phyloP scores from a whole-genome alignment of 1,140 invertebrate genomes.

The Drosophila ogumai region DNA sequence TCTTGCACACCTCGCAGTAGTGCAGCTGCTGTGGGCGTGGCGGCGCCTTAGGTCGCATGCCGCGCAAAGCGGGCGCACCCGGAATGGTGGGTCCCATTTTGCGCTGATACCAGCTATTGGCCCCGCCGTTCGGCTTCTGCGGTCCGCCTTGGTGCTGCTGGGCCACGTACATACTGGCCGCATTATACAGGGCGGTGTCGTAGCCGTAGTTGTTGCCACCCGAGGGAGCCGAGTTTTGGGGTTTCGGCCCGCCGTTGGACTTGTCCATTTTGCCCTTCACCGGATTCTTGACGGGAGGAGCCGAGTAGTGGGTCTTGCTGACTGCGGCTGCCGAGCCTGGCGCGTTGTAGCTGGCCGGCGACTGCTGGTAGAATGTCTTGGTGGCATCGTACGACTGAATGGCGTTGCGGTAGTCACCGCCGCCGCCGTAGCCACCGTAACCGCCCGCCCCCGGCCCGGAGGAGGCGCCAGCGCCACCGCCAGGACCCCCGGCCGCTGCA shows the following conservation, averaged over 20 bases:
- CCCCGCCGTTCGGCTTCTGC: conserved; percentile 65
- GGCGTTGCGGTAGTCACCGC: conserved; percentile 87
- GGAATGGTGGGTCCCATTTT: conserved; percentile 85
- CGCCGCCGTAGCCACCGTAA: conserved; percentile 87
- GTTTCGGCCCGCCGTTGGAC: conserved; percentile 65
- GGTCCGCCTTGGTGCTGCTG: conserved; percentile 88
- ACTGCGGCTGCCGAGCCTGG: conserved; percentile 85
- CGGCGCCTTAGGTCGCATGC: conserved; percentile 88
- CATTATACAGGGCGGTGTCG: conserved; percentile 96
- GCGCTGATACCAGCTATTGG: conserved; percentile 81
- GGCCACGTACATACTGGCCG: conserved; percentile 96
- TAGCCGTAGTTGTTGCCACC: conserved; percentile 91
- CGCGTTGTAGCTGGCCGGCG: conserved; percentile 86
- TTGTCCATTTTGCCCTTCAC: conserved; percentile 78
- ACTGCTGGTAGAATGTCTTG: conserved; percentile 89
- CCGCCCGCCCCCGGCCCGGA: conserved; percentile 86
- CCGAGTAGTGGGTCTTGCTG: conserved; percentile 85
- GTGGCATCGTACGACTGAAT: conserved; percentile 88
- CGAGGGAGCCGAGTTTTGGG: conserved; percentile 62
- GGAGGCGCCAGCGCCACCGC: conserved; percentile 86
- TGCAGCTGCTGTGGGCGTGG: conserved; percentile 96
- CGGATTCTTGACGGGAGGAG: conserved; percentile 85
- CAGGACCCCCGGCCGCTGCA: conserved; percentile 82
- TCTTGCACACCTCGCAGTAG: conserved; percentile 99
- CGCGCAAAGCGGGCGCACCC: conserved; percentile 57